A percentile compares a stretch with the other conserved stretches of the same genome.
Evolutionary conservation across 1,140 invertebrate genomes (phyloP).

Genomic region (Brachionus plicatilis): DNA sequence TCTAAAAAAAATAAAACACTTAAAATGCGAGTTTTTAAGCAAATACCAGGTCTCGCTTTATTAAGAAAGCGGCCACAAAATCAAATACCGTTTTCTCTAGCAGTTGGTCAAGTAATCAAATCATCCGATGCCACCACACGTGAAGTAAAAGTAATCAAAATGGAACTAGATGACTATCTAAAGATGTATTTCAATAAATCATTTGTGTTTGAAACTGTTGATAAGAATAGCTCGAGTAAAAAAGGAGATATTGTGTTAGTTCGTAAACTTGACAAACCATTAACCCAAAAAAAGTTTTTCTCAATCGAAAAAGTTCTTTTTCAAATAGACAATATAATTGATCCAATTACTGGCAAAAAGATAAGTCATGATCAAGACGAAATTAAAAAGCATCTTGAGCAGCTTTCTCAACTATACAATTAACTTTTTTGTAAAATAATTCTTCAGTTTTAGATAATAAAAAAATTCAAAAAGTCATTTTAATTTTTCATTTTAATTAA

Average conservation of each 20-base stretch:
- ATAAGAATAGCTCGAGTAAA: neutral
- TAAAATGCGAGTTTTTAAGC: constrained; percentile 35
- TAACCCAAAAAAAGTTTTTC: constrained; percentile 14
- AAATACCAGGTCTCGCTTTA: neutral
- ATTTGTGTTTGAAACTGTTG: neutral
- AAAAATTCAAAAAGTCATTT: neutral
- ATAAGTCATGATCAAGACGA: constrained; percentile 4
- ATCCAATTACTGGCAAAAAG: constrained; percentile 34
- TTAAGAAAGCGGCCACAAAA: neutral
- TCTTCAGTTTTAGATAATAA: neutral
- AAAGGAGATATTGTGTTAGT: constrained; percentile 37
- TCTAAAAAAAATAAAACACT: neutral
- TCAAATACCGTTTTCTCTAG: neutral
- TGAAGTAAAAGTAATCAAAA: constrained; percentile 38
- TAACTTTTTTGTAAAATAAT: neutral
- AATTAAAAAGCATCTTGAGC: constrained; percentile 3
- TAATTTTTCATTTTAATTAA: too few relatives aligned
- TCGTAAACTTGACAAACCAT: constrained; percentile 19
- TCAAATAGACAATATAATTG: constrained; percentile 1
- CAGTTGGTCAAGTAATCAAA: constrained; percentile 23
- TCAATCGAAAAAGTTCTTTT: constrained; percentile 22
- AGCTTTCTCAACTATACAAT: neutral
- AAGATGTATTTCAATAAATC: constrained; percentile 41
- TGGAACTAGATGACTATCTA: constrained; percentile 21
- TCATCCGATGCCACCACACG: neutral